Percentiles rank a stretch among this genome's conserved stretches.
Conservation (phyloP, 2,888 invertebrate genomes). For the Clivina fossor region DNA sequence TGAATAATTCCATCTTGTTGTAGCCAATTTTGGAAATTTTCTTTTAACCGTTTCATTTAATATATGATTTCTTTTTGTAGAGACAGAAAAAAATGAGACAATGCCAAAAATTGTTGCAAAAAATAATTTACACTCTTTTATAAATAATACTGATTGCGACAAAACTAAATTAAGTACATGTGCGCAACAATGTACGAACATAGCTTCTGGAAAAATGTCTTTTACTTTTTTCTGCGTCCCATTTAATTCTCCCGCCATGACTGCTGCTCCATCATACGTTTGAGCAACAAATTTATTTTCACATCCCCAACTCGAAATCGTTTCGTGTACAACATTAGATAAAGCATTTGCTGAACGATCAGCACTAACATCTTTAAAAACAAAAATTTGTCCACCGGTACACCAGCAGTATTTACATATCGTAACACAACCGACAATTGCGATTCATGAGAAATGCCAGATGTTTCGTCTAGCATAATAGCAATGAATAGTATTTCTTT, state of each 20-base stretch:
- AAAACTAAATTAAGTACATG: slow-evolving; percentile 38
- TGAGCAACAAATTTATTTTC: slow-evolving; percentile 40
- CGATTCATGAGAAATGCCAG: slow-evolving; percentile 40
- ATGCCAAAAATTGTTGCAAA: slow-evolving; percentile 43
- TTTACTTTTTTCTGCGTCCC: slow-evolving; percentile 40
- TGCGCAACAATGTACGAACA: slow-evolving; percentile 36
- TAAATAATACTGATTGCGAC: slow-evolving; percentile 39
- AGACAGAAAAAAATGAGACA: slow-evolving; percentile 43
- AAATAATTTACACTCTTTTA: slow-evolving; percentile 40
- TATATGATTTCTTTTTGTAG: slow-evolving; percentile 39
- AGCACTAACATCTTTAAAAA: slow-evolving; percentile 21
- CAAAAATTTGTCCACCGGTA: slow-evolving; percentile 38
- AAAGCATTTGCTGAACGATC: slow-evolving; percentile 37
- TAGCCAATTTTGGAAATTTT: slow-evolving; percentile 35
- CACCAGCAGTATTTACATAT: slow-evolving; percentile 37
- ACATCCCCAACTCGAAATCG: slow-evolving; percentile 26
- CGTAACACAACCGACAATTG: slow-evolving; percentile 43
- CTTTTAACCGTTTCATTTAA: slow-evolving; percentile 32
- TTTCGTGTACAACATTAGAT: slow-evolving; percentile 21
- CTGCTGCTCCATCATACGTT: slow-evolving; percentile 22
- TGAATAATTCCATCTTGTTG: slow-evolving; percentile 38
- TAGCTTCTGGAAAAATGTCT: no score
- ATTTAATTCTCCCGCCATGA: slow-evolving; percentile 37
- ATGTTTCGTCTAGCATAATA: slow-evolving; percentile 42
- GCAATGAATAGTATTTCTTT: slow-evolving; percentile 39